Conservation (phyloP, 2,888 invertebrate species). For the Eubasilissa splendida region DNA sequence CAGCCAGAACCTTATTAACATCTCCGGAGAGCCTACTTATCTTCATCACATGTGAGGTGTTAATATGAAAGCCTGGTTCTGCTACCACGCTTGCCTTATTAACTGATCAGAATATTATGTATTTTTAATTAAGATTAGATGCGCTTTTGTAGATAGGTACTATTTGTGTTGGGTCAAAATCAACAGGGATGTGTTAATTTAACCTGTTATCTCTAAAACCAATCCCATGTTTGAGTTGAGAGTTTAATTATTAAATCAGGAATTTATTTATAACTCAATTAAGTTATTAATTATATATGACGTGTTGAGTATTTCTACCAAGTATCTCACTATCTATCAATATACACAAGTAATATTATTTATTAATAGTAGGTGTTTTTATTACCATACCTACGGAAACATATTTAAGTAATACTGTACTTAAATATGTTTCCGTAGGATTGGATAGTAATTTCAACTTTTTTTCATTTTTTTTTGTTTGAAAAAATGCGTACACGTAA, state of each 20-base stretch:
- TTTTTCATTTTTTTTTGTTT: no score
- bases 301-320: no score
- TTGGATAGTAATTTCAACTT: no score
- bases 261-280: neutral
- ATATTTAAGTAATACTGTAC: no score
- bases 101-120: slow-evolving; percentile 9
- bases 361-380: no score
- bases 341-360: no score
- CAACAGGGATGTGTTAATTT: neutral
- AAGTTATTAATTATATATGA: neutral
- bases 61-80: slow-evolving; percentile 30
- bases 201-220: neutral
- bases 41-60: slow-evolving; percentile 27
- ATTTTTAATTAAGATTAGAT: slow-evolving; percentile 45
- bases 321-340: no score
- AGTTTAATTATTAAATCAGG: neutral
- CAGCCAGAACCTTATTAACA: slow-evolving; percentile 24
- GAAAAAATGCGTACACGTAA: no score
- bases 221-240: slow-evolving; percentile 2
- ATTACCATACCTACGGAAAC: no score
- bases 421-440: no score
- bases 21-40: slow-evolving; percentile 10
- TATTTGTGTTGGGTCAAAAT: neutral
- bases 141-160: neutral
- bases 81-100: neutral